Evolutionary conservation across 2,888 invertebrate species (phyloP).

Genomic region (Uropetala carovei): DNA sequence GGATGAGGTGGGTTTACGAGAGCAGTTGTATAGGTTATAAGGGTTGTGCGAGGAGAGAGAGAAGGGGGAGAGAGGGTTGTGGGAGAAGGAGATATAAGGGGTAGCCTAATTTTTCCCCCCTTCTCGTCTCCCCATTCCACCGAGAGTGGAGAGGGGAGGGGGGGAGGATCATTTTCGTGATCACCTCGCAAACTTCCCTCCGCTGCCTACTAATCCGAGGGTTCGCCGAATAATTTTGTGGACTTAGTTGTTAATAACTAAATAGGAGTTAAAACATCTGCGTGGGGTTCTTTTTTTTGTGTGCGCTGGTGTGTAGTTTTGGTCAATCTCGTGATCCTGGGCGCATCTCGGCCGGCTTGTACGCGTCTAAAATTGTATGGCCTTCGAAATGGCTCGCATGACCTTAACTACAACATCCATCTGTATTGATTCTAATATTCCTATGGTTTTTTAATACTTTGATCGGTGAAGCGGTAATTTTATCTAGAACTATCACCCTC

Average conservation of each 20-base stretch:
- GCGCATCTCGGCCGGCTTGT: neutral
- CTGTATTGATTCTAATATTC: too few species aligned
- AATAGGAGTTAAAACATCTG: conserved; percentile 48
- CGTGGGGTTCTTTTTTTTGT: neutral
- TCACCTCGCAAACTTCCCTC: neutral
- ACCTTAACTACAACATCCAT: too few species aligned
- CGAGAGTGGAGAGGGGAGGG: neutral
- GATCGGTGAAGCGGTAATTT: too few species aligned
- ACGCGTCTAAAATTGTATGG: neutral
- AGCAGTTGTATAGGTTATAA: neutral
- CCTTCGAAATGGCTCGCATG: too few species aligned
- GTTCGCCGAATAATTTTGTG: conserved; percentile 50
- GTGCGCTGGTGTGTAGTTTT: neutral
- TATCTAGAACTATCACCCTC: too few species aligned
- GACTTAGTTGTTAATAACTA: conserved; percentile 52
- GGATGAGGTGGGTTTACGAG: neutral
- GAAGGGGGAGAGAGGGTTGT: neutral
- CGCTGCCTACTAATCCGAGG: conserved; percentile 35
- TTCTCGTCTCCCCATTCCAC: neutral
- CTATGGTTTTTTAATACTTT: too few species aligned
- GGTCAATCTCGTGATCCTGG: neutral
- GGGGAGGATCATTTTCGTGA: neutral
- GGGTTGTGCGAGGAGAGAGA: neutral
- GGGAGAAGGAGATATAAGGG: neutral
- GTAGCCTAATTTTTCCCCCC: conserved; percentile 37